Evolutionary conservation across 2,888 invertebrate genomes (phyloP).

Genomic region (Euspilapteryx auroguttella): DNA sequence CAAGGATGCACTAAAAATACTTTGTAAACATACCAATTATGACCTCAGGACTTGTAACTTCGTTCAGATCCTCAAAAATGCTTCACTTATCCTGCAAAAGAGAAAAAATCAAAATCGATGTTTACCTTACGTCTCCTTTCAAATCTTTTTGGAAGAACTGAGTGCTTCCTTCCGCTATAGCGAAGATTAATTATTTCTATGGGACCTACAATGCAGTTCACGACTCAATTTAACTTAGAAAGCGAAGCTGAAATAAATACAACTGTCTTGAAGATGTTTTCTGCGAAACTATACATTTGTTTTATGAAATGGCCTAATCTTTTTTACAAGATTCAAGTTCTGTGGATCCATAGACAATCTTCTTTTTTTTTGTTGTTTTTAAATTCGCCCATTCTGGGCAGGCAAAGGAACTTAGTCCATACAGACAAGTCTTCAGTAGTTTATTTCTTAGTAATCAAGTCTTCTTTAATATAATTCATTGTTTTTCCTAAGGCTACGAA

Average conservation of each 20-base stretch:
- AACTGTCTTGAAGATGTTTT: constrained; percentile 60
- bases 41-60: no score
- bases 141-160: constrained; percentile 58
- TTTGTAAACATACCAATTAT: constrained; percentile 40
- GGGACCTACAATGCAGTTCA: constrained; percentile 48
- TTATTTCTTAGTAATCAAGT: no score
- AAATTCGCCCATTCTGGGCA: constrained; percentile 27
- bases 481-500: no score
- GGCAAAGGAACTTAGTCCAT: no score
- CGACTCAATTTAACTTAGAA: constrained; percentile 58
- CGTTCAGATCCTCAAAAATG: no score
- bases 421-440: no score
- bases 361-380: constrained; percentile 41
- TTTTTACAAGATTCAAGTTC: constrained; percentile 62
- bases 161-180: constrained; percentile 55
- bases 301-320: constrained; percentile 64
- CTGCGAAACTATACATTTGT: constrained; percentile 64
- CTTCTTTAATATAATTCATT: no score
- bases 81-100: no score
- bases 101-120: constrained; percentile 58
- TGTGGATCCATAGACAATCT: constrained; percentile 56
- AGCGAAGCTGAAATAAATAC: constrained; percentile 61
- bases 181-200: constrained; percentile 49
- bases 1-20: constrained; percentile 61
- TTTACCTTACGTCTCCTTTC: constrained; percentile 61